phyloP scores from a whole-genome alignment of 2,888 invertebrate species.

The Malthinus flaveolus region DNA sequence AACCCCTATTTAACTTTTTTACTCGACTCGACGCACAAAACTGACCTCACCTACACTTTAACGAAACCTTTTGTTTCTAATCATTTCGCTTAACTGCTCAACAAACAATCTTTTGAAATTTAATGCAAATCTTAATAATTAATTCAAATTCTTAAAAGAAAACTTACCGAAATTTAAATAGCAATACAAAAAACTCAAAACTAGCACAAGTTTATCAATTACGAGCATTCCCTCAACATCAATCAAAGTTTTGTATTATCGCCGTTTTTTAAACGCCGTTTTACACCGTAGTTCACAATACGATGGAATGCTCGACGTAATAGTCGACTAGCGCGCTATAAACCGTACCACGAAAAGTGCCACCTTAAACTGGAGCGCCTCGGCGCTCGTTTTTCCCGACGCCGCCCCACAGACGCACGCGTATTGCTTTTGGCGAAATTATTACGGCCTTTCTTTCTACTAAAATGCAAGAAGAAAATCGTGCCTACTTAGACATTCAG shows the following conservation, averaged over 20 bases:
- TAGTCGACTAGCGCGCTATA: slow-evolving; percentile 26
- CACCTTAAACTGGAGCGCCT: slow-evolving; percentile 25
- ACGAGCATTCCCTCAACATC: slow-evolving; percentile 17
- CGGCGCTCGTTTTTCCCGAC: slow-evolving; percentile 26
- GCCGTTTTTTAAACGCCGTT: background rate
- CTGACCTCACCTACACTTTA: too few species aligned
- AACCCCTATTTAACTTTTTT: too few species aligned
- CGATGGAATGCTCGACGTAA: slow-evolving; percentile 11
- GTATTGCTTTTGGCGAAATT: slow-evolving; percentile 9
- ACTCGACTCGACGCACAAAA: too few species aligned
- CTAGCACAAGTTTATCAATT: slow-evolving; percentile 15
- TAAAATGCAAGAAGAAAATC: slow-evolving; percentile 10
- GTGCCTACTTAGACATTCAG: slow-evolving; percentile 17
- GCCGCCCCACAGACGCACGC: slow-evolving; percentile 29
- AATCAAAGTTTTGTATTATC: slow-evolving; percentile 1
- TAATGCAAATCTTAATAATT: background rate
- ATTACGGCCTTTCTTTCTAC: slow-evolving; percentile 6
- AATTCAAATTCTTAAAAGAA: background rate
- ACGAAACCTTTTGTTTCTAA: too few species aligned
- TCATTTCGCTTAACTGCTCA: too few species aligned
- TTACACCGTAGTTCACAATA: slow-evolving; percentile 13
- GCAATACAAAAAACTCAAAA: slow-evolving; percentile 11
- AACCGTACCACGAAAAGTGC: slow-evolving; percentile 30
- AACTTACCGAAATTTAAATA: slow-evolving; percentile 8
- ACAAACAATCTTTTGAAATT: too few species aligned